Base-by-base conservation (phyloP, 2,888 invertebrate genomes). In the Dasypogon diadema region DNA sequence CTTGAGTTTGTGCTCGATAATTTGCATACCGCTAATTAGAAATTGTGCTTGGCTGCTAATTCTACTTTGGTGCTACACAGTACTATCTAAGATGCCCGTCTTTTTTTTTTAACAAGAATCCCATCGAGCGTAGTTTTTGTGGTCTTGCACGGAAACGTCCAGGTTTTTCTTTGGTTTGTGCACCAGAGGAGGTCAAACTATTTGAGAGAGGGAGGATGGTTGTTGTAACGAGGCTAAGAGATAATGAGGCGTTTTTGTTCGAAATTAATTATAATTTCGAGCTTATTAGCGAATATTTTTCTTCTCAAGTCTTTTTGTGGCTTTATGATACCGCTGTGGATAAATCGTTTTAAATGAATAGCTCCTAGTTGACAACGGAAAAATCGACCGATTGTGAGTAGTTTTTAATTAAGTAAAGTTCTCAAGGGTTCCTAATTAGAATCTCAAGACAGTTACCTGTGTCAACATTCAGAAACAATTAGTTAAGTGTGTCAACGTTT, bases 11-110 rank as follows among this genome's bases (percentile, higher is more conserved):
- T 42, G 42, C 46, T 37, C 46, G 22, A 48, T 48, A 34, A 65
- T 46, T 46, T 65, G 24, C 48, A 65, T 65, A 46, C n/a, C 24
- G 46, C 65, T 65, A 65, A 65, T 65, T 65, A 65, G 65, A 42
- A 65, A 65, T 65, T 65, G 48, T 37, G 37, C 46, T 60, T 37
- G 46, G 46, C 42, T 42, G 42, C 1, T 42, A 12, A 42, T 42
- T 42, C n/a, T 42, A 12, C 1, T 2, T 1, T 42, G 42, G 12
- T 42, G 42, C n/a, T n/a, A n/a, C n/a, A n/a, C n/a, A n/a, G n/a
- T n/a, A 30, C 30, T 8, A 30, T 30, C 30, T 8, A 30, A 8
- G 8, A 30, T 30, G 30, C 3, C 3, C 3, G 3, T 5, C 30
- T 30, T 30, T 30, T n/a, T n/a, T 30, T 30, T 30, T 30, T 30